A percentile compares a stretch with the other conserved stretches of the same genome.
phyloP scores from a whole-genome alignment of 1,140 invertebrate genomes.

The Drosophila pseudoobscura region DNA sequence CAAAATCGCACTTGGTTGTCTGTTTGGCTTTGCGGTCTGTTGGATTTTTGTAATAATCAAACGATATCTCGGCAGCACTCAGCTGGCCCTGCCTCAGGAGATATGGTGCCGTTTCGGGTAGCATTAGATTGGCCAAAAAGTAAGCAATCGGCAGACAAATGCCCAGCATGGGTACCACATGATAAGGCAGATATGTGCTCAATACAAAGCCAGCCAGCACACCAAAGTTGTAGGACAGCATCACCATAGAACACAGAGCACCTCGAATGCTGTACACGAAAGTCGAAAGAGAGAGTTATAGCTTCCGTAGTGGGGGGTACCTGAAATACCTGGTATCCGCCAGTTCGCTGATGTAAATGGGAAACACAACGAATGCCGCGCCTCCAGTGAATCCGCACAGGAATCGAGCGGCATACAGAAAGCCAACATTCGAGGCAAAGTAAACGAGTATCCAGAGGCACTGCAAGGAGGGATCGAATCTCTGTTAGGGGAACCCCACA shows the following conservation, averaged over 20 bases:
- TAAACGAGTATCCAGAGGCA: constrained; percentile 76
- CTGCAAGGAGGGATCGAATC: constrained; percentile 17
- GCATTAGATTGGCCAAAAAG: constrained; percentile 86
- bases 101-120: constrained; percentile 93
- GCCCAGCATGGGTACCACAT: constrained; percentile 87
- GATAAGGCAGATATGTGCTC: constrained; percentile 87
- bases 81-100: constrained; percentile 85
- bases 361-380: constrained; percentile 77
- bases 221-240: constrained; percentile 91
- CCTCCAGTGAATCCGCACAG: constrained; percentile 81
- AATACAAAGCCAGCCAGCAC: constrained; percentile 90
- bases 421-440: constrained; percentile 65
- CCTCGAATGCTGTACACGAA: constrained; percentile 87
- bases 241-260: constrained; percentile 90
- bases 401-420: constrained; percentile 80
- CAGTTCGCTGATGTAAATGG: constrained; percentile 83
- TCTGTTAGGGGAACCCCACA: neutral
- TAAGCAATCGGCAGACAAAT: constrained; percentile 87
- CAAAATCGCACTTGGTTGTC: constrained; percentile 10
- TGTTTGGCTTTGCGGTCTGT: neutral
- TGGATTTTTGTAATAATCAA: constrained; percentile 81
- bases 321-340: constrained; percentile 55
- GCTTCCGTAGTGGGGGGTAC: too few relatives aligned
- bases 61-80: constrained; percentile 86
- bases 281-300: neutral